phyloP scores from a whole-genome alignment of 2,113 vertebrate genomes.

The Alligator mississippiensis region DNA sequence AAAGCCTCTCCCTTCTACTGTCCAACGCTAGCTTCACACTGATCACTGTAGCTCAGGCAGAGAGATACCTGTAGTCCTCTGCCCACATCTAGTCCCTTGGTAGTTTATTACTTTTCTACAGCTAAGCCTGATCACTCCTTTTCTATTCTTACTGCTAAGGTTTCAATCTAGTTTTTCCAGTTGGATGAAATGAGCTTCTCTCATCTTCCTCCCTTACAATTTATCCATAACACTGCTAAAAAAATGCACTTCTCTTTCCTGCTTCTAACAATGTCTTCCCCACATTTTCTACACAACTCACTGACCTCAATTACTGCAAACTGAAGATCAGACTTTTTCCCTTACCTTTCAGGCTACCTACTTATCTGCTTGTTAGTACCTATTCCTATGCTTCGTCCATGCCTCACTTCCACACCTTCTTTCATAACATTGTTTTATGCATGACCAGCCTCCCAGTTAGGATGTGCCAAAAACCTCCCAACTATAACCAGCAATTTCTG shows the following conservation, averaged over 20 bases:
- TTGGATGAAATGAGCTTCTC: background rate
- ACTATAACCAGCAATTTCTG: background rate
- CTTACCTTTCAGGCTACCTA: background rate
- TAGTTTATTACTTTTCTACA: background rate
- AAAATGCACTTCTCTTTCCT: background rate
- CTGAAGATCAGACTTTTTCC: too few relatives aligned
- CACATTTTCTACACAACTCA: background rate
- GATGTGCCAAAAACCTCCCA: background rate
- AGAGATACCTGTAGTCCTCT: background rate
- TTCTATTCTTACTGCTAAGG: background rate
- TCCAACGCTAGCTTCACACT: rapidly evolving
- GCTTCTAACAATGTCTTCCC: background rate
- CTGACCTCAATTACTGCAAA: background rate
- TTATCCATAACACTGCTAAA: background rate
- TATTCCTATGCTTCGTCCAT: background rate
- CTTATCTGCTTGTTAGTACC: background rate
- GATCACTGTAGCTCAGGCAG: background rate
- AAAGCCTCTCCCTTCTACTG: background rate
- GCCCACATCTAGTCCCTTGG: background rate
- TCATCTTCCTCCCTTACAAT: background rate
- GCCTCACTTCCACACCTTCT: background rate
- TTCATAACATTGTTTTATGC: background rate
- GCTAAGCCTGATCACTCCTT: background rate
- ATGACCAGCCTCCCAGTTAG: background rate
- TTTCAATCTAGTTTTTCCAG: background rate